Conservation (phyloP, 2,797 vertebrate species). For the Danio aesculapii region DNA sequence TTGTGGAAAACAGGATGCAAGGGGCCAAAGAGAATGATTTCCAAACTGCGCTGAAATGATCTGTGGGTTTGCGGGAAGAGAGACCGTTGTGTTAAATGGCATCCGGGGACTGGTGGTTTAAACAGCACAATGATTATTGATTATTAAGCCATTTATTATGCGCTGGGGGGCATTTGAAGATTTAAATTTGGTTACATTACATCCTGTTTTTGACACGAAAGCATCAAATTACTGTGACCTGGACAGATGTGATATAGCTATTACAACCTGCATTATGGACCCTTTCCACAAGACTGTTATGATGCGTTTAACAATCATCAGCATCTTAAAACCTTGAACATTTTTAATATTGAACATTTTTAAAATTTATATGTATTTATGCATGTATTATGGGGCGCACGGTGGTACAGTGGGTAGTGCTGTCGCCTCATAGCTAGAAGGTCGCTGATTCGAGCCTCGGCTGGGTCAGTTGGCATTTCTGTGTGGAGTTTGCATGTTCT, state of each 20-base stretch:
- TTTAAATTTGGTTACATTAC: slow-evolving; percentile 23
- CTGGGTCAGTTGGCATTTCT: no score
- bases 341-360: no score
- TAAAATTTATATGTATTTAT: no score
- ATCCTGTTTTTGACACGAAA: not conserved
- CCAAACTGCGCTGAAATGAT: slow-evolving; percentile 66
- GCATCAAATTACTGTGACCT: not conserved
- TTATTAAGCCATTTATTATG: slow-evolving; percentile 67
- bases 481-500: no score
- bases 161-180: slow-evolving; percentile 43
- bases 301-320: no score
- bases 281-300: no score
- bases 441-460: no score
- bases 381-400: no score
- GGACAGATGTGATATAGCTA: not conserved
- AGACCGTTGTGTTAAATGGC: slow-evolving; percentile 44
- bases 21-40: slow-evolving; percentile 66
- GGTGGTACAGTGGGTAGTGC: no score
- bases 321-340: no score
- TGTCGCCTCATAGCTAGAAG: no score
- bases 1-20: slow-evolving; percentile 27
- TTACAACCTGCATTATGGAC: not conserved
- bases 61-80: slow-evolving; percentile 47
- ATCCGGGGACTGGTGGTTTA: slow-evolving; percentile 60
- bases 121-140: slow-evolving; percentile 63